Conservation (phyloP, 2,888 invertebrate genomes). For the Alitta virens region DNA sequence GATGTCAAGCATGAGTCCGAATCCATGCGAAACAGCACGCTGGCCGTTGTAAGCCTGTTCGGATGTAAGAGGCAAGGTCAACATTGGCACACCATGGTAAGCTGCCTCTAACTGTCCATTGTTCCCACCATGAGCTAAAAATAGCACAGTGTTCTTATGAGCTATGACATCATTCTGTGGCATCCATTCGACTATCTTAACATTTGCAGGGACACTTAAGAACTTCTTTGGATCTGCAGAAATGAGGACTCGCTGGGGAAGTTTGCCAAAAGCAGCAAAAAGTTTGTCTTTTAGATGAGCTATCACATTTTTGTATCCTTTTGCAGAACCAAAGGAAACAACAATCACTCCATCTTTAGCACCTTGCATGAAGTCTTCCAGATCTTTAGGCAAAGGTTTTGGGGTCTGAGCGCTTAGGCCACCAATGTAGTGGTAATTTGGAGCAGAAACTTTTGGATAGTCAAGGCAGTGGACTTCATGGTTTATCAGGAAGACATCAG, state of each 20-base stretch:
- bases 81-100: conserved; percentile 21
- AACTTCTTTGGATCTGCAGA: not conserved
- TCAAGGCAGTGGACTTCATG: conserved; percentile 15
- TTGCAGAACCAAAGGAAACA: conserved; percentile 14
- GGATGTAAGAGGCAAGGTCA: conserved; percentile 10
- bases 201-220: conserved; percentile 10
- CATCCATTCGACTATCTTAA: conserved; percentile 8
- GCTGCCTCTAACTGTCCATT: conserved; percentile 21
- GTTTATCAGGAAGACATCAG: conserved; percentile 21
- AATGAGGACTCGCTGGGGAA: conserved; percentile 1
- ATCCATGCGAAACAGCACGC: not conserved
- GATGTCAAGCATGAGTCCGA: conserved; percentile 7
- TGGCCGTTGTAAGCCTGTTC: conserved; percentile 17
- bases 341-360: conserved; percentile 9
- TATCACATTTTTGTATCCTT: not conserved
- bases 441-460: conserved; percentile 13
- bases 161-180: conserved; percentile 18
- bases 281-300: conserved; percentile 5
- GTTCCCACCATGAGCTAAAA: conserved; percentile 21
- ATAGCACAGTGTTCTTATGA: conserved; percentile 14
- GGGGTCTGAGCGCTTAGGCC: not conserved
- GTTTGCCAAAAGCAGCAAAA: not conserved
- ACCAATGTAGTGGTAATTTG: conserved; percentile 21
- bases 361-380: not conserved
- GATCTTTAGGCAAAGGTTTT: conserved; percentile 3